Evolutionary conservation across 2,797 vertebrate genomes (phyloP).

Genomic region (Hoplostethus mediterraneus): DNA sequence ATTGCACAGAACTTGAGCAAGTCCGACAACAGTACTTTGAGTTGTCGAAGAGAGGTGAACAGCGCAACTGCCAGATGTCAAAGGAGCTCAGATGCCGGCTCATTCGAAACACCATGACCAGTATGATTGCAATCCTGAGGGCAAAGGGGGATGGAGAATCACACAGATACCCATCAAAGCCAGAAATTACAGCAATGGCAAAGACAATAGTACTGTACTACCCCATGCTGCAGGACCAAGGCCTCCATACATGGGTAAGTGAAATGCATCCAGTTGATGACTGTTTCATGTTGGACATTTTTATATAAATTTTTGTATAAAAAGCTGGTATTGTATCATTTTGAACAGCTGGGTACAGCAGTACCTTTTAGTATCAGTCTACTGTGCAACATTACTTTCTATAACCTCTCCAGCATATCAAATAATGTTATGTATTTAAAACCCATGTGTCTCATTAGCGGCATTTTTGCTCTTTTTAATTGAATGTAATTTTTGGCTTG

Average conservation of each 20-base stretch:
- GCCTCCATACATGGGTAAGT: conserved; percentile 41
- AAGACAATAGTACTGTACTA: conserved; percentile 53
- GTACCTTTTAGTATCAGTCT: too few species aligned
- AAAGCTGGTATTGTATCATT: too few species aligned
- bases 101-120: too few species aligned
- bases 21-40: conserved; percentile 52
- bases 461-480: too few species aligned
- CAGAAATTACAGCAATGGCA: conserved; percentile 57
- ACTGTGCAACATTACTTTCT: conserved; percentile 22
- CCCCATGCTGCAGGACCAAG: conserved; percentile 56
- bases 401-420: conserved; percentile 9
- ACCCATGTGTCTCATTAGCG: too few species aligned
- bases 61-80: conserved; percentile 48
- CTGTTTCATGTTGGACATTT: conserved; percentile 35
- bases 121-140: too few species aligned
- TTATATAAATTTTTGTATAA: too few species aligned
- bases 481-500: too few species aligned
- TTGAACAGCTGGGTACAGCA: too few species aligned
- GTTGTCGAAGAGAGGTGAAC: conserved; percentile 33
- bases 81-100: conserved; percentile 60
- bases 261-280: conserved; percentile 38
- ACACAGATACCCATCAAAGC: too few species aligned
- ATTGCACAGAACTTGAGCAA: conserved; percentile 48
- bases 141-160: too few species aligned
- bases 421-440: conserved; percentile 15